Evolutionary conservation across 1,140 invertebrate species (phyloP).

Genomic region (Drosophila aff.): DNA sequence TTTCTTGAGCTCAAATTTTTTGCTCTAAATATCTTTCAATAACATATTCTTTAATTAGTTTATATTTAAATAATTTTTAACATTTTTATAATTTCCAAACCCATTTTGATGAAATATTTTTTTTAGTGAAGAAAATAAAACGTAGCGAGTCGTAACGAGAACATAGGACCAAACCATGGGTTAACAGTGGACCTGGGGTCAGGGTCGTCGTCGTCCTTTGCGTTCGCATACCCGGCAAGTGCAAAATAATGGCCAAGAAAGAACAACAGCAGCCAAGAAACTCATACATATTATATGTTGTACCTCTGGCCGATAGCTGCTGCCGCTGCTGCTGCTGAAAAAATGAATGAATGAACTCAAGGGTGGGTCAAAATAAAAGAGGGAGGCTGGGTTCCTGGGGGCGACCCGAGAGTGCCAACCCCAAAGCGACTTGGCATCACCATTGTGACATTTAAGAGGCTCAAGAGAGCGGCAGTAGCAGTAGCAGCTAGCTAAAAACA

Average conservation of each 20-base stretch:
- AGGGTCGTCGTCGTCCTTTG: slow-evolving; percentile 66
- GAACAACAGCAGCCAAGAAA: slow-evolving; percentile 44
- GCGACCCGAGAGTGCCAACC: slow-evolving; percentile 59
- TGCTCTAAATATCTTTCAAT: too few species aligned
- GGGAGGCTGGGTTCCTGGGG: slow-evolving; percentile 1
- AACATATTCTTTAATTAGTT: background rate
- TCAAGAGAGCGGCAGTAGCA: slow-evolving; percentile 68
- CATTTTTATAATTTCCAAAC: too few species aligned
- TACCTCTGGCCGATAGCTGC: slow-evolving; percentile 40
- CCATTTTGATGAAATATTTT: background rate
- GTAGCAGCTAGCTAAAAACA: slow-evolving; percentile 67
- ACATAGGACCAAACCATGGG: slow-evolving; percentile 11
- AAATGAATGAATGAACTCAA: slow-evolving; percentile 24
- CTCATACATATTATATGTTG: slow-evolving; percentile 65
- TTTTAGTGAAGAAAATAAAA: slow-evolving; percentile 21
- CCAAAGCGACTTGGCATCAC: slow-evolving; percentile 65
- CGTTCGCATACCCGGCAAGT: slow-evolving; percentile 49
- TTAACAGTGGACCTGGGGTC: slow-evolving; percentile 59
- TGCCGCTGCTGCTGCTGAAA: background rate
- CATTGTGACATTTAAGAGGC: slow-evolving; percentile 81
- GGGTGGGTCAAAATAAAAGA: slow-evolving; percentile 4
- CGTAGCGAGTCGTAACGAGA: slow-evolving; percentile 29
- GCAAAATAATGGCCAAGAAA: slow-evolving; percentile 72
- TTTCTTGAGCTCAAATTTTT: too few species aligned
- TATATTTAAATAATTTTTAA: too few species aligned